Conservation (phyloP, 2,888 invertebrate species). For the Tetragonula carbonaria region DNA sequence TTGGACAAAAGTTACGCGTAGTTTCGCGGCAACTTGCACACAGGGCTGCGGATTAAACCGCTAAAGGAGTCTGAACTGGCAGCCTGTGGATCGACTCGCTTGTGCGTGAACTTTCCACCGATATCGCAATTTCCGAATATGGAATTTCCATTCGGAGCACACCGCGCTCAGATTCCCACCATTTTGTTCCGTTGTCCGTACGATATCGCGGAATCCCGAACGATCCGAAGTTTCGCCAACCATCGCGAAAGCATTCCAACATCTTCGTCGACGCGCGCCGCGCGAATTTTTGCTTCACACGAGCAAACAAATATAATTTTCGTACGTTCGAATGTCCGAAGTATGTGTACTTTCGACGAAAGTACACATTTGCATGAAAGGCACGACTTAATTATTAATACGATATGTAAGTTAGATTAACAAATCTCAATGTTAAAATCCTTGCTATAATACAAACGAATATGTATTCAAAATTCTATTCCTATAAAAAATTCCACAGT, state of each 20-base stretch:
- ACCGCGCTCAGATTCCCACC: no score
- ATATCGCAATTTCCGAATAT: slow-evolving; percentile 4
- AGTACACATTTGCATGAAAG: no score
- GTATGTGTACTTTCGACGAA: no score
- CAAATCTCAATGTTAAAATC: no score
- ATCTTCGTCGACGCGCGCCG: not conserved
- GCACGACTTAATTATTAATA: no score
- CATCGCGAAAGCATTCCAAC: not conserved
- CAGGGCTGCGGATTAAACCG: slow-evolving; percentile 44
- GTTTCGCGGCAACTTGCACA: slow-evolving; percentile 59
- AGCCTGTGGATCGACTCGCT: slow-evolving; percentile 2
- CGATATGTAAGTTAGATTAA: no score
- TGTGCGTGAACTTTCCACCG: slow-evolving; percentile 33
- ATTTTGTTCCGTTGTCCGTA: not conserved
- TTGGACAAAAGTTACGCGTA: slow-evolving; percentile 61
- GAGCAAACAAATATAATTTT: no score
- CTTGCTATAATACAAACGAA: no score
- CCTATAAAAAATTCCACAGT: no score
- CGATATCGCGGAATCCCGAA: not conserved
- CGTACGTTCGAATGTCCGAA: no score
- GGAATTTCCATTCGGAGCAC: not conserved
- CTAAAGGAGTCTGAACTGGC: slow-evolving; percentile 17
- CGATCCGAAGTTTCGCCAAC: not conserved
- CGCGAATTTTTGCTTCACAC: no score
- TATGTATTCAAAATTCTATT: no score